A percentile compares a stretch with the other conserved stretches of the same genome.
phyloP scores from a whole-genome alignment of 2,113 vertebrate genomes.

The Tenrec ecaudatus region DNA sequence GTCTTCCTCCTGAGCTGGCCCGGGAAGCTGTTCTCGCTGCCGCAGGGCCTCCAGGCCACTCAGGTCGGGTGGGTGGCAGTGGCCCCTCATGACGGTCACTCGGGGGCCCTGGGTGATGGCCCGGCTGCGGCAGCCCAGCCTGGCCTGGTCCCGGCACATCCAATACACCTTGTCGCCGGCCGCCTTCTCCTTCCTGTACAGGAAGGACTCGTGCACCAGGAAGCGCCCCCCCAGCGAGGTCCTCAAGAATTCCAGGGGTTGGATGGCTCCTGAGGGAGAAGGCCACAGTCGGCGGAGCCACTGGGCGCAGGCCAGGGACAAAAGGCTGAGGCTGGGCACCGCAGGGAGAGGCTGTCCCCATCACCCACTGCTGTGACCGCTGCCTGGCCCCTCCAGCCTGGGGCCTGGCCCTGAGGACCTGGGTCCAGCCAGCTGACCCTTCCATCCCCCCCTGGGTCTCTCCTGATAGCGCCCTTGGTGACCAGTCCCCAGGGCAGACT shows the following conservation, averaged over 20 bases:
- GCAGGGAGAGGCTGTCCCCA: not conserved
- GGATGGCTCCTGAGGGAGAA: constrained; percentile 9
- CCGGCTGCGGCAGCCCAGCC: constrained; percentile 57
- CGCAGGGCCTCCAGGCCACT: constrained; percentile 52
- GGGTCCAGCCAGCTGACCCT: too few species aligned
- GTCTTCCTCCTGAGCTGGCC: not conserved
- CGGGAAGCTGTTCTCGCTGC: not conserved
- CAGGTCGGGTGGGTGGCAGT: constrained; percentile 57
- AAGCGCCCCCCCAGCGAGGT: constrained; percentile 52
- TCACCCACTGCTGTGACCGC: not conserved
- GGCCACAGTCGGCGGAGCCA: fast-evolving
- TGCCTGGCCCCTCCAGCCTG: too few species aligned
- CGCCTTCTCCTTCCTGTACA: constrained; percentile 69
- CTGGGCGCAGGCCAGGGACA: not conserved
- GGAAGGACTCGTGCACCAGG: constrained; percentile 67
- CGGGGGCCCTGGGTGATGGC: constrained; percentile 55
- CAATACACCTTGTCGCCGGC: constrained; percentile 60
- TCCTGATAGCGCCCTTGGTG: too few species aligned
- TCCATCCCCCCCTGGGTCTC: too few species aligned
- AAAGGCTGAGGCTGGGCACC: not conserved
- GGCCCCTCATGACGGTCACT: constrained; percentile 56
- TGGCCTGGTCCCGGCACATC: constrained; percentile 65
- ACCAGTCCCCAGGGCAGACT: not conserved
- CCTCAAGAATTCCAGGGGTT: constrained; percentile 63
- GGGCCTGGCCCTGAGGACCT: too few species aligned